Percentiles rank a stretch among this genome's conserved stretches.
Conservation (phyloP, 2,888 invertebrate genomes). For the Euclidia mi region DNA sequence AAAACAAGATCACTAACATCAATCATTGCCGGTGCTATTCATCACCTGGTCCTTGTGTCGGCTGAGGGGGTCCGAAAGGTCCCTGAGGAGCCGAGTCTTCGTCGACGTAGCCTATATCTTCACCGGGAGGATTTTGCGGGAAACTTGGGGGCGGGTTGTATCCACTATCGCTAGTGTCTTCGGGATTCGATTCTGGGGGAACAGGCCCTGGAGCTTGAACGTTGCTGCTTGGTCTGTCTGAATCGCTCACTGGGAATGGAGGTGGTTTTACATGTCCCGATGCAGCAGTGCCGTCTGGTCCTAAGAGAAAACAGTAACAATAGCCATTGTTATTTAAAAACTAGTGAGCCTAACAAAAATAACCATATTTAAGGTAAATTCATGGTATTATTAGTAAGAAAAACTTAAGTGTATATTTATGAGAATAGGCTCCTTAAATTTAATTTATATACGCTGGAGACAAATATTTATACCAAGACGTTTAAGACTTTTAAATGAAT, state of each 20-base stretch:
- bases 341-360: background rate
- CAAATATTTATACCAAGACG: too few species aligned
- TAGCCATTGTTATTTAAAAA: too few species aligned
- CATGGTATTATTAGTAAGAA: too few species aligned
- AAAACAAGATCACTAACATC: conserved; percentile 83
- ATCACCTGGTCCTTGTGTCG: conserved; percentile 87
- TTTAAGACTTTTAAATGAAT: too few species aligned
- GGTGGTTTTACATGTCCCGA: conserved; percentile 90
- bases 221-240: conserved; percentile 67
- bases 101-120: conserved; percentile 72
- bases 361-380: background rate
- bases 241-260: conserved; percentile 77
- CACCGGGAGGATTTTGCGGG: conserved; percentile 53
- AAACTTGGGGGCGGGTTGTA: conserved; percentile 57
- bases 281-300: conserved; percentile 89
- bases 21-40: conserved; percentile 82
- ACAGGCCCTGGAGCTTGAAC: conserved; percentile 53
- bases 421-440: too few species aligned
- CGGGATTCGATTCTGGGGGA: conserved; percentile 52
- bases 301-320: conserved; percentile 67
- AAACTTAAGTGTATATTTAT: too few species aligned
- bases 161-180: conserved; percentile 38
- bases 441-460: too few species aligned
- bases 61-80: conserved; percentile 75
- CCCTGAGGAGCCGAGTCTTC: conserved; percentile 74